A percentile compares a stretch with the other conserved stretches of the same genome.
Evolutionary conservation across 2,888 invertebrate species (phyloP).

Genomic region (Brachyopa scutellaris): DNA sequence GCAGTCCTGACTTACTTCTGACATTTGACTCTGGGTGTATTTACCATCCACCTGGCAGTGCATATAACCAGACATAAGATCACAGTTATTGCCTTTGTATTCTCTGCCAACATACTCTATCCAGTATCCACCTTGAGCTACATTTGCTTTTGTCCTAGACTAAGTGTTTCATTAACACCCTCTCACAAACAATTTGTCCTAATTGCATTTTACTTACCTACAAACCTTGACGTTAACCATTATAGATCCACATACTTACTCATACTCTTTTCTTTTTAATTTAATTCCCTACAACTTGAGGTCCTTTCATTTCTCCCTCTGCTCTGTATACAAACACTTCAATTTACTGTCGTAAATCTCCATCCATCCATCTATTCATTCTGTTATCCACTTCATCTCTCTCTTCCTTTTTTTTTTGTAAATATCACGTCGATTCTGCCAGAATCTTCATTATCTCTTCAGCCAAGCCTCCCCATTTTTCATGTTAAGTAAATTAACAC

Average conservation of each 20-base stretch:
- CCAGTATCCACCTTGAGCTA: constrained; percentile 37
- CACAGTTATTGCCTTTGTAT: no score
- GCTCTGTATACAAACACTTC: constrained; percentile 36
- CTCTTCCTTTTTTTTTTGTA: constrained; percentile 13
- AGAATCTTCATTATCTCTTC: no score
- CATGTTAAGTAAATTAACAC: constrained; percentile 67
- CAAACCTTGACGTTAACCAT: constrained; percentile 37
- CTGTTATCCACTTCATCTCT: neutral
- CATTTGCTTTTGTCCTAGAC: constrained; percentile 4
- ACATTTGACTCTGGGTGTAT: no score
- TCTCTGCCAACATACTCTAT: no score
- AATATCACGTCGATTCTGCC: constrained; percentile 23
- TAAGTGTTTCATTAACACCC: constrained; percentile 45
- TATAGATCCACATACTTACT: neutral
- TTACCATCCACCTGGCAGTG: no score
- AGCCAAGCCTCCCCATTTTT: neutral
- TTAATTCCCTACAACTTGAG: constrained; percentile 26
- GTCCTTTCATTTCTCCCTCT: neutral
- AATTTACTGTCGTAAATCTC: constrained; percentile 45
- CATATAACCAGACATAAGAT: no score
- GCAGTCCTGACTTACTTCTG: no score
- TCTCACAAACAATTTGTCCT: constrained; percentile 14
- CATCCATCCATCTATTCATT: constrained; percentile 4
- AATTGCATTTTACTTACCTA: constrained; percentile 56
- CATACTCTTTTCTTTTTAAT: constrained; percentile 7